A percentile compares a stretch with the other conserved stretches of the same genome.
These are phyloP conservation scores for Glaucopsyche alexis DNA, from an alignment of 2,888 invertebrate species.

Conservation along the genomic window DNA sequence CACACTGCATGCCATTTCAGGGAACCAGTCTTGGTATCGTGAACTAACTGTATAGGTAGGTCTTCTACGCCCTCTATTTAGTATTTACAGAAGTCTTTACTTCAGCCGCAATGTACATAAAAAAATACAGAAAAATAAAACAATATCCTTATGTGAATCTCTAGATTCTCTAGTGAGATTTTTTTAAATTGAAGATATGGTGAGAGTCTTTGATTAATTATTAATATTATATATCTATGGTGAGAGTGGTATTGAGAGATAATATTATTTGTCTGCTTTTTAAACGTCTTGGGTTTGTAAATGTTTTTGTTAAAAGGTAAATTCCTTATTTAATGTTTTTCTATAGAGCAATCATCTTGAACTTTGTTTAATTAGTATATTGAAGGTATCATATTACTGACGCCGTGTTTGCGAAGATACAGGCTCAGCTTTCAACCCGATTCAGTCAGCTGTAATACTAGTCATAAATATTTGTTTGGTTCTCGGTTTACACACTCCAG, in stretches of 20 bases:
- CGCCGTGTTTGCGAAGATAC: constrained; percentile 15
- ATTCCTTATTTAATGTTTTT: background rate
- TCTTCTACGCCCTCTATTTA: background rate
- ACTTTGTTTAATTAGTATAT: constrained; percentile 13
- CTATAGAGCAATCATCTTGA: background rate
- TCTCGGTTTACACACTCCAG: background rate
- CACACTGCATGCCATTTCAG: background rate
- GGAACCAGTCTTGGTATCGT: background rate
- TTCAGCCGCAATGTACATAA: too few species aligned
- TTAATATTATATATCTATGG: too few species aligned
- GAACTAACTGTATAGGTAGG: background rate
- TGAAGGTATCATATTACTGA: background rate
- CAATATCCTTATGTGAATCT: too few species aligned
- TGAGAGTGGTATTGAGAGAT: too few species aligned
- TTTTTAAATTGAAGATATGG: too few species aligned
- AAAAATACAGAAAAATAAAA: too few species aligned
- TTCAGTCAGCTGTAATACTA: constrained; percentile 24
- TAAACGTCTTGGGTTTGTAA: too few species aligned
- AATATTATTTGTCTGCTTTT: too few species aligned
- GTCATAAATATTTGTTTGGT: constrained; percentile 22
- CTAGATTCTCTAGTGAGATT: too few species aligned
- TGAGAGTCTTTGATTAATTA: too few species aligned
- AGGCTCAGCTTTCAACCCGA: constrained; percentile 1
- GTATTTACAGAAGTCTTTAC: too few species aligned
- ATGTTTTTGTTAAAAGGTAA: background rate